Base-by-base conservation (phyloP, 2,113 vertebrate species). In the Prunella himalayana region DNA sequence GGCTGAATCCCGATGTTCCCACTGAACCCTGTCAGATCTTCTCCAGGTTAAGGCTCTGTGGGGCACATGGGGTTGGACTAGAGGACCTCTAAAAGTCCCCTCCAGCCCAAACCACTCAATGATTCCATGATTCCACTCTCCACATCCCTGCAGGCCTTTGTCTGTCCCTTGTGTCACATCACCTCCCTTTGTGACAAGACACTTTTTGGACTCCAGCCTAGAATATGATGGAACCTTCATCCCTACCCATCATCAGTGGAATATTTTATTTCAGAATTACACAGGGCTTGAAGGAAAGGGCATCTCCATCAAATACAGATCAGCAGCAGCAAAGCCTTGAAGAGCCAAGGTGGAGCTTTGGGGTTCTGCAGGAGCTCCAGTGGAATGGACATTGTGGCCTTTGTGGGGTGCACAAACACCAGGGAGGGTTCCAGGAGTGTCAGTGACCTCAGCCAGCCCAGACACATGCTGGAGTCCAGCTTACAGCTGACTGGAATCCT, bases 401-500 rank as follows among this genome's bases (percentile, higher is more conserved):
- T 33, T 28, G n/a, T 10, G 66, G 75, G 83, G 50, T 57, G 71
- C 81, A 30, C 13, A 71, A 51, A 84, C 61, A 35, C 5, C 13
- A 72, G 50, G n/a, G 51, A 71, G 35, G n/a, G 76, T 83, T 86
- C 84, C 31, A 87, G 95, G 92, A 57, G 68, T 72, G 92, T 27
- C 25, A 20, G 84, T 96, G 97, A 96, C 96, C 97, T 96, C 91
- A 84, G 96, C 82, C 97, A 97, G 92, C 92, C 92, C 97, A 97
- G 97, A 94, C 93, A 69, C 90, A 75, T 60, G 41, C 88, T 89
- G 66, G 95, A 97, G 85, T 56, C 96, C 95, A 79, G 84, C 97
- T 98, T 85, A 86, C 97, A 97, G 97, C 97, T 98, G 93, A 97
- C 97, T 98, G 97, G 82, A 98, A 97, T 95, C 95, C 95, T 97